Percentiles rank a stretch among this genome's conserved stretches.
Evolutionary conservation across 64 coral and sea anemone genomes (phyloP).

Genomic region (Stichodactyla mertensii): DNA sequence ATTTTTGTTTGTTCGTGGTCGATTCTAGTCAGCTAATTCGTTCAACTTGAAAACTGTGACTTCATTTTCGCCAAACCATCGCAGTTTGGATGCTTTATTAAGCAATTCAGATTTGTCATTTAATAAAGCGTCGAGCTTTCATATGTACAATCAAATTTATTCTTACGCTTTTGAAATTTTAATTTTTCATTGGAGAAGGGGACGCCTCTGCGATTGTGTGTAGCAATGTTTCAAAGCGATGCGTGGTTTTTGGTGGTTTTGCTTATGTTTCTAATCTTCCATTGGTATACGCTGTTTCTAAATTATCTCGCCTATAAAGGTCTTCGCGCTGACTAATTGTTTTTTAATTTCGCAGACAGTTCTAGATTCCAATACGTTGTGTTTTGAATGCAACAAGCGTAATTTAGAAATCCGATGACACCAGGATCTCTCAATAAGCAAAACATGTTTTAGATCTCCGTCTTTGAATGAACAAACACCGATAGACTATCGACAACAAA

Average conservation of each 20-base stretch:
- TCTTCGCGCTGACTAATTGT: not conserved
- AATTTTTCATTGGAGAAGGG: not conserved
- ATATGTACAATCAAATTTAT: not conserved
- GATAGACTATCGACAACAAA: not conserved
- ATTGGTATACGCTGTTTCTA: not conserved
- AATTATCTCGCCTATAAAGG: constrained; percentile 24
- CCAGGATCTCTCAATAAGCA: not conserved
- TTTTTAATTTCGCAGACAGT: constrained; percentile 16
- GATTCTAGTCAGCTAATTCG: not conserved
- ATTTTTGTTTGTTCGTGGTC: not conserved
- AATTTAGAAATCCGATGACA: not conserved
- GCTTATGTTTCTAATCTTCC: not conserved
- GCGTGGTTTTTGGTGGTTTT: not conserved
- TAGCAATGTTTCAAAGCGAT: not conserved
- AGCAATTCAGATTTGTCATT: not conserved
- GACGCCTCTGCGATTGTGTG: not conserved
- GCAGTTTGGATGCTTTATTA: not conserved
- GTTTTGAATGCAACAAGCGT: constrained; percentile 13
- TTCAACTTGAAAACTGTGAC: not conserved
- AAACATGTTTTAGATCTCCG: not conserved
- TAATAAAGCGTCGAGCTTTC: not conserved
- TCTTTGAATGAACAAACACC: not conserved
- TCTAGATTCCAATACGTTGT: constrained; percentile 14
- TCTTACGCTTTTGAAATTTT: constrained; percentile 2
- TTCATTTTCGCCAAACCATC: not conserved